Evolutionary conservation across 2,797 vertebrate genomes (phyloP), one percentile per base, ranked within the genome.

Genomic region (Channallabes apus): DNA sequence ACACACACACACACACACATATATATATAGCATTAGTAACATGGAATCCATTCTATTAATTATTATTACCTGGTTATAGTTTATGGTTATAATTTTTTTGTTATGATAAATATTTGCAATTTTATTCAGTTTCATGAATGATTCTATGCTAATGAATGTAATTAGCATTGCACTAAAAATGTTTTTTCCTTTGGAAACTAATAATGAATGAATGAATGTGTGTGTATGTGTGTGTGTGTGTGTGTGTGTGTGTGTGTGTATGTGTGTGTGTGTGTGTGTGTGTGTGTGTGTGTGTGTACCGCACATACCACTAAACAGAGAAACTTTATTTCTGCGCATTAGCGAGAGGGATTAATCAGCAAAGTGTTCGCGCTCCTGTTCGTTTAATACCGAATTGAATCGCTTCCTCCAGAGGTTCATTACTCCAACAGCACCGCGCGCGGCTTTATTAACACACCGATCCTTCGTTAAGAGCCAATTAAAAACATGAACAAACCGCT

Each of bases 381-480:
- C 93, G 89, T 94, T 94, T 94, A 94, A 94, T 93, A 94, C 93
- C 88, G 91, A 93, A 90, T 93, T 91, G 91, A 94, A 94, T 94
- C 90, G 88, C 91, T n/a, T 92, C 90, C 89, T 90, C 88, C 80
- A 58, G 90, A 91, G 90, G 87, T 92, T 93, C 93, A 93, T 91
- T 92, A 91, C 88, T 90, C 87, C 88, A 89, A 92, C 92, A 86
- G 91, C 88, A 73, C 81, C 90, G 90, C 82, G 83, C 90, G 88
- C 90, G 88, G 90, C 93, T 94, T 92, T 92, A 94, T 94, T 92
- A 93, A 93, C 91, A 83, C 82, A 86, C 90, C 85, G 88, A 72
- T 89, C 88, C 92, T 94, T 93, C 90, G 93, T 95, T 94, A 91
- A 89, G 89, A 85, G 80, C 88, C 91, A 93, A 93, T 94, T 94